Conservation (phyloP, 2,113 vertebrate genomes). For the Myotis brandtii region DNA sequence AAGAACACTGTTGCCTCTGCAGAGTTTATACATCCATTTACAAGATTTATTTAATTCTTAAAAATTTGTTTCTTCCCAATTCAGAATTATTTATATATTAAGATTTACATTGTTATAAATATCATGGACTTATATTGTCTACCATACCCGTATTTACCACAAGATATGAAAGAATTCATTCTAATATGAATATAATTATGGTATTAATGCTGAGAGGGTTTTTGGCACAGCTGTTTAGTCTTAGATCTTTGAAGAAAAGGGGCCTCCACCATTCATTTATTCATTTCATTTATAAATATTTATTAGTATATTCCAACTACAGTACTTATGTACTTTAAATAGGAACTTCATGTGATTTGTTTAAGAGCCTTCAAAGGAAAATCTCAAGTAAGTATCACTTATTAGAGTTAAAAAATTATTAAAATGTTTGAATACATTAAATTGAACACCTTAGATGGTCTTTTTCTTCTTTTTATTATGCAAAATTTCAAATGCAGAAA, state of each 20-base stretch:
- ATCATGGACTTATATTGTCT: neutral
- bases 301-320: neutral
- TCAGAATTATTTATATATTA: constrained; percentile 11
- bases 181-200: neutral
- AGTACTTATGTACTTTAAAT: neutral
- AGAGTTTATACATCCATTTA: neutral
- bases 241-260: neutral
- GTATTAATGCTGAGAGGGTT: neutral
- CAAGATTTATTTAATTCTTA: constrained; percentile 7
- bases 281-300: constrained; percentile 16
- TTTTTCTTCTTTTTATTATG: neutral
- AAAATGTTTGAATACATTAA: neutral
- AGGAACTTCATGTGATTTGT: neutral
- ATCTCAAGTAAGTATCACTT: neutral
- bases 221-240: neutral
- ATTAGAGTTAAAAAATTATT: neutral
- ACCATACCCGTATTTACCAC: neutral
- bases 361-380: constrained; percentile 34
- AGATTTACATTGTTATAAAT: constrained; percentile 21
- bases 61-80: constrained; percentile 26
- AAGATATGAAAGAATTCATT: constrained; percentile 27
- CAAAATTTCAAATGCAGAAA: neutral
- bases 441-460: neutral
- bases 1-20: neutral
- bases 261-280: neutral